These are phyloP conservation scores for Artibeus jamaicensis DNA, from an alignment of 2,797 vertebrate genomes.

Conservation along the genomic window DNA sequence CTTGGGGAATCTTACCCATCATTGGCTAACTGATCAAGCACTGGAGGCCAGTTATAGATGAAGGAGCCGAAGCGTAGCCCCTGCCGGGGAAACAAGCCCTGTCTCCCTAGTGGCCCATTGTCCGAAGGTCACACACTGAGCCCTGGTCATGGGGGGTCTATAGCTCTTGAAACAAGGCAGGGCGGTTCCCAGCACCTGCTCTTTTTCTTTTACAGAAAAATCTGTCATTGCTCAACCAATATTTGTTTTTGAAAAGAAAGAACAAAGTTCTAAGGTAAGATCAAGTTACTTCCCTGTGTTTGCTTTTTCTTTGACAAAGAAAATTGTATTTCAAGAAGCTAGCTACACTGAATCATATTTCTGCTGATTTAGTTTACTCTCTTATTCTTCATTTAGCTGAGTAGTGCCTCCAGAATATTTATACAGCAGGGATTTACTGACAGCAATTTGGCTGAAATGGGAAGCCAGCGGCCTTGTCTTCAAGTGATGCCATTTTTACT, in stretches of 20 bases:
- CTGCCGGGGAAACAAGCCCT: too few relatives aligned
- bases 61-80: too few relatives aligned
- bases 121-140: too few relatives aligned
- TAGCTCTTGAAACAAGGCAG: too few relatives aligned
- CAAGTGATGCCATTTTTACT: background rate
- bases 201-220: slow-evolving; percentile 81
- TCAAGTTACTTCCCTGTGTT: background rate
- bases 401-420: background rate
- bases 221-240: slow-evolving; percentile 82
- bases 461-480: background rate
- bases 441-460: background rate
- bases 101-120: too few relatives aligned
- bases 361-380: background rate
- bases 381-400: background rate
- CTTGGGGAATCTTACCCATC: too few relatives aligned
- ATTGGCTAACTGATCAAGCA: too few relatives aligned
- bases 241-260: slow-evolving; percentile 85
- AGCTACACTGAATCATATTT: background rate
- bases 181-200: background rate
- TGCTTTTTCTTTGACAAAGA: slow-evolving; percentile 9
- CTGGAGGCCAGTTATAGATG: too few relatives aligned
- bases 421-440: background rate
- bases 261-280: slow-evolving; percentile 84
- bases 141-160: too few relatives aligned
- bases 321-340: background rate